These are phyloP conservation scores for Drosophila serrata DNA, from an alignment of 1,140 invertebrate genomes.

Conservation along the genomic window DNA sequence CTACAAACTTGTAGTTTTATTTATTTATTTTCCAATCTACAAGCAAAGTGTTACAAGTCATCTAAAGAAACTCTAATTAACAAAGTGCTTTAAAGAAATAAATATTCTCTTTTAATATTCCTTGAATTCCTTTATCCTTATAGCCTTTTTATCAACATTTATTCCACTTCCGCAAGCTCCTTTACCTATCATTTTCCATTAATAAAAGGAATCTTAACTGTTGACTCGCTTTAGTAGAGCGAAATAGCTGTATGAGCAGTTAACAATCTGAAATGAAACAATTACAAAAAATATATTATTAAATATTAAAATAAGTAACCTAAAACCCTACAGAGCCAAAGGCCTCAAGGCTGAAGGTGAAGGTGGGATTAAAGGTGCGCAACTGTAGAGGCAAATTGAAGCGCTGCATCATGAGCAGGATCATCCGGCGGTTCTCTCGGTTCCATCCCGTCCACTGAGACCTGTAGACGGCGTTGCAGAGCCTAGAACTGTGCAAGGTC, in stretches of 20 bases:
- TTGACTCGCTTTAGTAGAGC: slow-evolving; percentile 74
- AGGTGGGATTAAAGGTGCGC: slow-evolving; percentile 59
- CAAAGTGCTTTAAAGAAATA: not conserved
- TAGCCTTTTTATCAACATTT: not conserved
- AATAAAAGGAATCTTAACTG: slow-evolving; percentile 37
- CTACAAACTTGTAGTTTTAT: not conserved
- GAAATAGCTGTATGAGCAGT: slow-evolving; percentile 79
- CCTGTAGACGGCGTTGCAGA: slow-evolving; percentile 63
- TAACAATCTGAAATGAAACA: slow-evolving; percentile 72
- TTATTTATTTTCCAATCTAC: not conserved
- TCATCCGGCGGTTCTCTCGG: slow-evolving; percentile 53
- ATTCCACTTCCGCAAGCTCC: not conserved
- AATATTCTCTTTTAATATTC: not conserved
- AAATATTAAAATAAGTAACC: not conserved
- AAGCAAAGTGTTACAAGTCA: not conserved
- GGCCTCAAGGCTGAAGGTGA: slow-evolving; percentile 58
- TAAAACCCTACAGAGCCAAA: slow-evolving; percentile 69
- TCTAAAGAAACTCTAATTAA: too few relatives aligned
- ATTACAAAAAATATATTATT: not conserved
- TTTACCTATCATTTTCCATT: not conserved
- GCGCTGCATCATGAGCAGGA: slow-evolving; percentile 64
- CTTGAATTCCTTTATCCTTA: not conserved
- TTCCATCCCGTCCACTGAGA: slow-evolving; percentile 72
- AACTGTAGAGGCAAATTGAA: slow-evolving; percentile 50
- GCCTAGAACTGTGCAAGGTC: slow-evolving; percentile 52